Percentiles rank a stretch among this genome's conserved stretches.
phyloP scores from a whole-genome alignment of 1,140 invertebrate genomes.

The Macrobrachium nipponense region DNA sequence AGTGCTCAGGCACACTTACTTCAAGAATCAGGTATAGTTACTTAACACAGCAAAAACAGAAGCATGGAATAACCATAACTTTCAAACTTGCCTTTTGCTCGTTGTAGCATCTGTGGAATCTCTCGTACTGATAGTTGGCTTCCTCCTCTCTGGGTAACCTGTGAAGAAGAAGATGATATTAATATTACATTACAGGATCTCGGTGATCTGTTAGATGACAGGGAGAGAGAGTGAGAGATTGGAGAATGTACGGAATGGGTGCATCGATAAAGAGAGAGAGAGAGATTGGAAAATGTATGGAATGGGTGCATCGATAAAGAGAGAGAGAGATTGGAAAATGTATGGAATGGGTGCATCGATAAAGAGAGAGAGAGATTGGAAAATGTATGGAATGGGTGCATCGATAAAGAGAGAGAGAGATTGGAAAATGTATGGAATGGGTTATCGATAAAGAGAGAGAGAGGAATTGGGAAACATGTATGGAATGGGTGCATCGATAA shows the following conservation, averaged over 20 bases:
- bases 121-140: constrained; percentile 69
- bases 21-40: too few species aligned
- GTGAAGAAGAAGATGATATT: constrained; percentile 50
- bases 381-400: not conserved
- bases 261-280: constrained; percentile 15
- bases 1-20: too few species aligned
- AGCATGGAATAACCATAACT: constrained; percentile 23
- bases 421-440: not conserved
- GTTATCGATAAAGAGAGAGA: constrained; percentile 8
- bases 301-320: not conserved
- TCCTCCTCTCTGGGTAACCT: constrained; percentile 57
- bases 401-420: not conserved
- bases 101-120: constrained; percentile 72
- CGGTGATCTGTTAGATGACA: not conserved
- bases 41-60: not conserved
- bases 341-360: not conserved
- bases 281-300: constrained; percentile 5
- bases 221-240: not conserved
- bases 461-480: not conserved
- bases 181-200: not conserved
- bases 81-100: constrained; percentile 69
- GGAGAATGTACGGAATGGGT: not conserved
- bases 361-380: constrained; percentile 7
- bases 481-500: not conserved
- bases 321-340: not conserved